Percentiles rank a stretch among this genome's conserved stretches.
Evolutionary conservation across 2,113 vertebrate species (phyloP).

Genomic region (Leuciscus idus): DNA sequence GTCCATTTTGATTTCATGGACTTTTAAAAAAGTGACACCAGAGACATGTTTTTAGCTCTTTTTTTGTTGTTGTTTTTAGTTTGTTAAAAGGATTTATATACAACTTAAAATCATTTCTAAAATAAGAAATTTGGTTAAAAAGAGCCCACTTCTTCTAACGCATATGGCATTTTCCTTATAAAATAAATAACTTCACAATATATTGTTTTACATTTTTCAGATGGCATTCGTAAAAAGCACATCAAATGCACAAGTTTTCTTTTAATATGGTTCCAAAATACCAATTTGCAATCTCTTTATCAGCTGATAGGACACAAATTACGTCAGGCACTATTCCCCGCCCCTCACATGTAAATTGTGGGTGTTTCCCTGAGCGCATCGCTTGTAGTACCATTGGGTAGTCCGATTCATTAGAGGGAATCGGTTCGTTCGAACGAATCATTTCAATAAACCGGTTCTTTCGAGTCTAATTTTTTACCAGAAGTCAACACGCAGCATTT

Average conservation of each 20-base stretch:
- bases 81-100: neutral
- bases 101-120: neutral
- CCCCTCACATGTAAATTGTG: slow-evolving; percentile 34
- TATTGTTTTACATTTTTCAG: too few species aligned
- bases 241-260: neutral
- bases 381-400: neutral
- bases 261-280: neutral
- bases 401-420: neutral
- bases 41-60: neutral
- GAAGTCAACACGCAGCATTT: neutral
- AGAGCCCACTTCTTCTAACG: neutral
- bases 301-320: neutral
- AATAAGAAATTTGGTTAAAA: neutral
- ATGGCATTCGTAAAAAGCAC: neutral
- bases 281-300: neutral
- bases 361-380: slow-evolving; percentile 59
- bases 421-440: slow-evolving; percentile 2
- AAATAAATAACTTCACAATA: neutral
- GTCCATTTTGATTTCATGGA: too few species aligned
- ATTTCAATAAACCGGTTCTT: neutral
- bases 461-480: neutral
- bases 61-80: neutral
- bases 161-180: neutral
- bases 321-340: slow-evolving; percentile 14
- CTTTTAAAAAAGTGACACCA: too few species aligned